These are phyloP conservation scores for Sitta europaea DNA, from an alignment of 2,113 vertebrate species.

Conservation along the genomic window DNA sequence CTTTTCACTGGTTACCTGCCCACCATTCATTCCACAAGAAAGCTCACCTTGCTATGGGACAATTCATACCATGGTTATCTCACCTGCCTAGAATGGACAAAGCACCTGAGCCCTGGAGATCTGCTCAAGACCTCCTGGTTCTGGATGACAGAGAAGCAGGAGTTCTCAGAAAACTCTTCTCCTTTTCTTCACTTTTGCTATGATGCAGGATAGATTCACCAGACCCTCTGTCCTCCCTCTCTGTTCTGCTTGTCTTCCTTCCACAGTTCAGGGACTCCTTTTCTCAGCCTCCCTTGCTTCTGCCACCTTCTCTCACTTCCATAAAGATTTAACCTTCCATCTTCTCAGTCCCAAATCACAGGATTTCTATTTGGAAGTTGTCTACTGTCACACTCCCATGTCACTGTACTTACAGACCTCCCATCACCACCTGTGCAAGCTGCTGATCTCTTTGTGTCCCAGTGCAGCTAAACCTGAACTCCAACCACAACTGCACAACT, in stretches of 20 bases:
- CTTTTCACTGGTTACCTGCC: not conserved
- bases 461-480: not conserved
- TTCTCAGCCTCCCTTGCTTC: not conserved
- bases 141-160: not conserved
- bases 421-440: not conserved
- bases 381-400: not conserved
- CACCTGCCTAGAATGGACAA: not conserved
- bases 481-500: not conserved
- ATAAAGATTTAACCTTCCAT: not conserved
- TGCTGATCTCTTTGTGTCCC: not conserved
- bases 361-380: not conserved
- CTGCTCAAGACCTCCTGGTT: not conserved
- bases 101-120: not conserved
- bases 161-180: not conserved
- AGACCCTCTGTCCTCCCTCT: not conserved
- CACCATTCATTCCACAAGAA: not conserved
- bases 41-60: not conserved
- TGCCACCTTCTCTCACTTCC: not conserved
- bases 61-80: not conserved
- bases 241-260: not conserved
- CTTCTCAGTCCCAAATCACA: not conserved
- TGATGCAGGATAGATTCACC: not conserved
- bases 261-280: not conserved
- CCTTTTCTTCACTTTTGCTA: not conserved
- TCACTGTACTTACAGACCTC: not conserved